Base-by-base conservation (phyloP, 2,888 invertebrate genomes). In the Asteroscopus sphinx region DNA sequence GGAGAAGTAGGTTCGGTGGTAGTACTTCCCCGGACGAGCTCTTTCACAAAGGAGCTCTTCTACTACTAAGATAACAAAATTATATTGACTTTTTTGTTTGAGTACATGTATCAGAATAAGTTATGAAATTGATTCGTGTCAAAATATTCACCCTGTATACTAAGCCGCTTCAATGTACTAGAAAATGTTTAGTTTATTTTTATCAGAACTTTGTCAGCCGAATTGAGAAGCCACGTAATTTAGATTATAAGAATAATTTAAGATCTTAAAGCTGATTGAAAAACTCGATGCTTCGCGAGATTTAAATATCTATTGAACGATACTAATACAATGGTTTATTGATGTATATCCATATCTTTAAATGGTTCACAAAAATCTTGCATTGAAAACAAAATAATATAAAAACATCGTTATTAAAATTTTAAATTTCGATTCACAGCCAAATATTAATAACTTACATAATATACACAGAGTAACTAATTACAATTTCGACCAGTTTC, bases 401-500 rank as follows among this genome's bases (percentile, higher is more conserved):
- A 36, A 16, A 35, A 16, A 36, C 11, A 11, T 16, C 11, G 3
- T 8, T 15, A 15, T 16, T 16, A 16, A 21, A 21, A 16, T 36
- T 36, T n/a, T 11, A 9, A 39, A 21, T 39, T 21, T 39, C 12
- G 12, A 25, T 12, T 21, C 6, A 26, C 8, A 33, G 12, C 32
- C 9, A 8, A 21, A 21, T 42, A 25, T 30, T 55, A 49, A 51
- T 47, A 40, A 44, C 7, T 7, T 7, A 12, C 25, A n/a, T 15
- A 37, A 45, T 15, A 58, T 30, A 54, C 41, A 55, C 36, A 46
- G 26, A 32, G 32, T 67, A 53, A 49, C 53, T 73, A 69, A 66
- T 61, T 59, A 64, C 46, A 58, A 48, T 66, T 46, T 42, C 36
- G 57, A 40, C 35, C 53, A 56, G 54, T 45, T 48, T 59, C 35